phyloP scores from a whole-genome alignment of 2,113 vertebrate species.

The Pteruthius melanotis region DNA sequence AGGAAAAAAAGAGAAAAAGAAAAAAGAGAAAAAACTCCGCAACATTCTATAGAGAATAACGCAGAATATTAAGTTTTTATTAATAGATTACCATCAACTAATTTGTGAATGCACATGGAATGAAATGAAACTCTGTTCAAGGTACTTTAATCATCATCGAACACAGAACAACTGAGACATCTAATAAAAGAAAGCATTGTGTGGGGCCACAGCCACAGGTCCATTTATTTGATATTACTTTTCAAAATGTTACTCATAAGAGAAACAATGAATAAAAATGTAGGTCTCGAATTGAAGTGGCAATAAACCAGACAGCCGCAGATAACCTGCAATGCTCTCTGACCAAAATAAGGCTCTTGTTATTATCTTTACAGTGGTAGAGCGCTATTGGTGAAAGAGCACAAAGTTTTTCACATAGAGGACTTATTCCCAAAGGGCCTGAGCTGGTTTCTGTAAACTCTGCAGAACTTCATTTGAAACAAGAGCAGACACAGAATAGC shows the following conservation, averaged over 20 bases:
- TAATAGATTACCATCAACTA: slow-evolving; percentile 47
- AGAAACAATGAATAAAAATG: slow-evolving; percentile 45
- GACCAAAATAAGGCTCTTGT: neutral
- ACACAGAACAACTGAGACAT: neutral
- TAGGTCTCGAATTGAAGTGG: neutral
- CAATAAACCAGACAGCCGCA: slow-evolving; percentile 25
- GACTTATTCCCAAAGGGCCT: neutral
- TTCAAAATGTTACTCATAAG: slow-evolving; percentile 32
- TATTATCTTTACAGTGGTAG: neutral
- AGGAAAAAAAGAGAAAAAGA: neutral
- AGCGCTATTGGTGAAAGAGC: neutral
- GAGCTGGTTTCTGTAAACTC: neutral
- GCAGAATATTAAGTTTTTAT: slow-evolving; percentile 48
- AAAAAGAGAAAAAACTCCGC: rapidly evolving
- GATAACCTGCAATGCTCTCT: slow-evolving; percentile 6
- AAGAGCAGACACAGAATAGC: neutral
- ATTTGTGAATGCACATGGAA: slow-evolving; percentile 30
- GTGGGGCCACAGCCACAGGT: neutral
- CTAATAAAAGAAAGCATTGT: slow-evolving; percentile 41
- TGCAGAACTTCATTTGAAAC: neutral
- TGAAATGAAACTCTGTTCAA: slow-evolving; percentile 25
- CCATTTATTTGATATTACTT: slow-evolving; percentile 41
- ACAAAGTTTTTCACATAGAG: neutral
- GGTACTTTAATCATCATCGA: slow-evolving; percentile 30
- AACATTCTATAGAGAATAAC: neutral